Conservation (phyloP, 2,113 vertebrate genomes). For the Coreoperca whiteheadi region DNA sequence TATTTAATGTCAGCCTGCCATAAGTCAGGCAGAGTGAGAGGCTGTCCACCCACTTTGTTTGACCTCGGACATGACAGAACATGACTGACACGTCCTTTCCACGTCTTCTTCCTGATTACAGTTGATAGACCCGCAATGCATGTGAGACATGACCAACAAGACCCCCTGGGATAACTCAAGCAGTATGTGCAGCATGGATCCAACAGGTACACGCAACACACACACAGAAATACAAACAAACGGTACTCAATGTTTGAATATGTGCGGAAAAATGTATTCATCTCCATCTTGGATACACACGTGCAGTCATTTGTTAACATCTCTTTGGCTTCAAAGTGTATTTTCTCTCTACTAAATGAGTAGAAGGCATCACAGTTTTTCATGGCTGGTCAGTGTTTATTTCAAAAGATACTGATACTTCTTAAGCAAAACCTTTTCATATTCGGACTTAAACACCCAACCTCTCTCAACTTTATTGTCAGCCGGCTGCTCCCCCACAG, state of each 20-base stretch:
- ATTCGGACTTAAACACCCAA: neutral
- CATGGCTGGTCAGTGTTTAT: neutral
- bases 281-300: neutral
- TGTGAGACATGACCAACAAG: slow-evolving; percentile 62
- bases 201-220: slow-evolving; percentile 69
- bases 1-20: neutral
- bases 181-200: slow-evolving; percentile 70
- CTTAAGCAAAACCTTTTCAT: neutral
- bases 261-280: neutral
- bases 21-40: no score
- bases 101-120: slow-evolving; percentile 42
- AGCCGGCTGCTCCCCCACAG: slow-evolving; percentile 68
- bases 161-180: slow-evolving; percentile 63
- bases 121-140: slow-evolving; percentile 58
- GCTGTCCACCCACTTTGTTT: neutral
- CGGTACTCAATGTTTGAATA: neutral
- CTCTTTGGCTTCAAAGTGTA: neutral
- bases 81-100: neutral
- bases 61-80: neutral
- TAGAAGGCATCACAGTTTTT: neutral
- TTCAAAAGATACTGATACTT: neutral
- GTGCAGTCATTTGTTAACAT: neutral
- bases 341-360: neutral
- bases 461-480: neutral
- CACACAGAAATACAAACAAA: neutral